Conservation (phyloP, 2,797 vertebrate species). For the Delichon dasypus region DNA sequence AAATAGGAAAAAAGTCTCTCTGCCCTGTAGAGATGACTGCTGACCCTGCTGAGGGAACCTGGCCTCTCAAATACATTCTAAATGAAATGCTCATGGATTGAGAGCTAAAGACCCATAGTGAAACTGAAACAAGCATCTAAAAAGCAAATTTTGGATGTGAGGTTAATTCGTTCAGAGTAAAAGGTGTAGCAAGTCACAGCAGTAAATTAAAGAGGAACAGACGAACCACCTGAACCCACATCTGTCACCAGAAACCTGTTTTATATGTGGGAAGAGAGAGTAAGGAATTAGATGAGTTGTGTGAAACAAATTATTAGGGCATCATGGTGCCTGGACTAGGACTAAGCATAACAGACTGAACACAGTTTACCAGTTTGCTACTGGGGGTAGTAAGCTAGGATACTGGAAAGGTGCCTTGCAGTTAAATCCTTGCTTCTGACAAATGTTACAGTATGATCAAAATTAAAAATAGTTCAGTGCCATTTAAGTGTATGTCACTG, state of each 20-base stretch:
- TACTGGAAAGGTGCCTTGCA: background rate
- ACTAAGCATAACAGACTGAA: background rate
- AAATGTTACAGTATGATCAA: background rate
- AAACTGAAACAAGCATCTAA: background rate
- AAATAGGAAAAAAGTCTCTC: background rate
- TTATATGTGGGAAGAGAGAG: background rate
- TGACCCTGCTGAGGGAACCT: background rate
- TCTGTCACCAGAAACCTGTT: background rate
- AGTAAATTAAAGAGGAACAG: background rate
- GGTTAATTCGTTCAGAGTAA: background rate
- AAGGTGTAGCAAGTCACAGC: background rate
- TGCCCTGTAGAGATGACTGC: background rate
- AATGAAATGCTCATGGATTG: background rate
- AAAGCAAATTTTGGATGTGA: background rate
- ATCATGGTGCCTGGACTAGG: background rate
- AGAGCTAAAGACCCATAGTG: background rate
- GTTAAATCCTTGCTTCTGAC: background rate
- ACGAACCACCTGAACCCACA: background rate
- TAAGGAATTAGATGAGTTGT: background rate
- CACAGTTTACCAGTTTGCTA: background rate
- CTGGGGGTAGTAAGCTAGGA: background rate
- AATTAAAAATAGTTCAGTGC: background rate
- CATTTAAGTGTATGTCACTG: background rate
- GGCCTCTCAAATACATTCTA: background rate
- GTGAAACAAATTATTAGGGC: background rate